Evolutionary conservation across 2,797 vertebrate genomes (phyloP).

Genomic region (Clamator glandarius): DNA sequence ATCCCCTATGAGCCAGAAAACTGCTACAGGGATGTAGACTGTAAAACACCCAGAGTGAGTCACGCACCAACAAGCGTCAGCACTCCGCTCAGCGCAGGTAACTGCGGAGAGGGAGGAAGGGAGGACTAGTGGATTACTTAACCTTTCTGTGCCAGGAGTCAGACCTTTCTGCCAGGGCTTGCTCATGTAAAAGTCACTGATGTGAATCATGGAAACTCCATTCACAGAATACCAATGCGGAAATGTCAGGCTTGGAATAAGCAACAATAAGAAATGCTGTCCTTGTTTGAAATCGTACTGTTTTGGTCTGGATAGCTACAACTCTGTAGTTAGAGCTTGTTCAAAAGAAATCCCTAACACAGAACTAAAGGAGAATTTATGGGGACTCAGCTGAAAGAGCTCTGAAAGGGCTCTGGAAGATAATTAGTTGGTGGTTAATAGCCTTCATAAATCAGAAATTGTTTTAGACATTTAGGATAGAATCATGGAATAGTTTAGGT

Average conservation of each 20-base stretch:
- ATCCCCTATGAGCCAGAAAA: slow-evolving; percentile 67
- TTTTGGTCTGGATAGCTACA: background rate
- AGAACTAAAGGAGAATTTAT: background rate
- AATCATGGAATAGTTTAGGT: too few relatives aligned
- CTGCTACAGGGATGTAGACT: background rate
- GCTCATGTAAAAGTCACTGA: background rate
- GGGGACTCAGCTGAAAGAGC: background rate
- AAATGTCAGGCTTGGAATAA: background rate
- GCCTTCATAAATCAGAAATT: background rate
- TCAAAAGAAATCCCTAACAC: background rate
- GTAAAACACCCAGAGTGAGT: slow-evolving; percentile 39
- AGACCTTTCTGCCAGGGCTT: background rate
- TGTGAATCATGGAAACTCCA: background rate
- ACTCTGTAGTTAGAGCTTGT: background rate
- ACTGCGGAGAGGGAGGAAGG: background rate
- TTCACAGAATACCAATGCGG: background rate
- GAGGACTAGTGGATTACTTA: background rate
- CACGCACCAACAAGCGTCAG: slow-evolving; percentile 68
- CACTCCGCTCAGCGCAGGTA: slow-evolving; percentile 77
- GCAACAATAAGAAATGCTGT: background rate
- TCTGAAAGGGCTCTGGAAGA: background rate
- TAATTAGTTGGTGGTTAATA: background rate
- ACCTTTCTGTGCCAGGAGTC: background rate
- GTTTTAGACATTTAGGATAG: background rate
- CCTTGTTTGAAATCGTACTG: background rate